Conservation (phyloP, 2,113 vertebrate species). For the Myrmophylax atrothorax region DNA sequence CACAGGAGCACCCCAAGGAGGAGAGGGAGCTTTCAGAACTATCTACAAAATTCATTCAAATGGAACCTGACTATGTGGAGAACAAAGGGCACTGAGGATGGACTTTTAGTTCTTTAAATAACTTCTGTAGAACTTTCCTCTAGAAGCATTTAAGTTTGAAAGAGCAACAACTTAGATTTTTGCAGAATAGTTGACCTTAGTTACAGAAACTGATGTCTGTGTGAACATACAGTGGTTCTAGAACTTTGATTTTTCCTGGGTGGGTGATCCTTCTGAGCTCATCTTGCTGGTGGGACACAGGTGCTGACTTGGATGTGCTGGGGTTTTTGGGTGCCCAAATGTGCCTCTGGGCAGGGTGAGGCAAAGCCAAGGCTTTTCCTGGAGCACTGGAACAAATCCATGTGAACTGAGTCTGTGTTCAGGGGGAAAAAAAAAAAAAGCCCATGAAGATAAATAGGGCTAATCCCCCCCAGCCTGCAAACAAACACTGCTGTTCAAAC, state of each 20-base stretch:
- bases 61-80: background rate
- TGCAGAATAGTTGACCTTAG: background rate
- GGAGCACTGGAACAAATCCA: background rate
- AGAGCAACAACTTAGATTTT: background rate
- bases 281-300: no score
- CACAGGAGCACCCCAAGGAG: background rate
- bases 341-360: background rate
- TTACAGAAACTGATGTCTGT: background rate
- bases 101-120: background rate
- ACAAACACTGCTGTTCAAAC: slow-evolving; percentile 43
- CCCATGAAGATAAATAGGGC: slow-evolving; percentile 21
- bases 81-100: background rate
- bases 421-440: background rate
- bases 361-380: background rate
- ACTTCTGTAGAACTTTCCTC: background rate
- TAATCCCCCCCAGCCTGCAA: slow-evolving; percentile 10
- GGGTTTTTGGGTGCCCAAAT: background rate
- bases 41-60: background rate
- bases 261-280: background rate
- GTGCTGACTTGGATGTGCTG: background rate
- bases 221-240: background rate
- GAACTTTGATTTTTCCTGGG: background rate
- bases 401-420: background rate
- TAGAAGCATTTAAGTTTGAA: background rate
- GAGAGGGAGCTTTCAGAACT: background rate